Percentiles rank a stretch among this genome's conserved stretches.
Conservation (phyloP, 2,888 invertebrate species). For the Drosophila pegasa region DNA sequence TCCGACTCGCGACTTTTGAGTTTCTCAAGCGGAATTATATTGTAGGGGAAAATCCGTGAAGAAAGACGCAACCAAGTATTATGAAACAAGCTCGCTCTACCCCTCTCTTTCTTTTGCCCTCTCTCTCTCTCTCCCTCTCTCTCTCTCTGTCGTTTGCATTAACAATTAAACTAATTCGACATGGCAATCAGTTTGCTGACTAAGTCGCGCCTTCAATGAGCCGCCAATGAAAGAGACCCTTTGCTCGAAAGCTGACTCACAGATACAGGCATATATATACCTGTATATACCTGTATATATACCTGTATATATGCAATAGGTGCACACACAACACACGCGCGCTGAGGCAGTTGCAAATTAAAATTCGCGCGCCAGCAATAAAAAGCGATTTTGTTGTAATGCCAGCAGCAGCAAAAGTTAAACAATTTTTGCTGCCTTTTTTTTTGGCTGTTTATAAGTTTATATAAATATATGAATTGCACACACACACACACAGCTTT, state of each 20-base stretch:
- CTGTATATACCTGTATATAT: slow-evolving; percentile 4
- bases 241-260: slow-evolving; percentile 41
- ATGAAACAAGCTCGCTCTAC: slow-evolving; percentile 53
- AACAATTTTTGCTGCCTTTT: slow-evolving; percentile 29
- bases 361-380: slow-evolving; percentile 68
- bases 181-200: slow-evolving; percentile 68
- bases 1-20: slow-evolving; percentile 26
- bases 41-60: slow-evolving; percentile 81
- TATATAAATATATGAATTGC: slow-evolving; percentile 43
- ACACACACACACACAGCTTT: background rate
- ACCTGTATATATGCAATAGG: slow-evolving; percentile 25
- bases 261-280: slow-evolving; percentile 29
- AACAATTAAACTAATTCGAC: slow-evolving; percentile 77
- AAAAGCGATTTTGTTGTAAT: slow-evolving; percentile 70
- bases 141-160: slow-evolving; percentile 52
- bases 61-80: slow-evolving; percentile 70
- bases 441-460: slow-evolving; percentile 31
- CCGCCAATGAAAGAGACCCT: slow-evolving; percentile 51
- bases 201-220: slow-evolving; percentile 44
- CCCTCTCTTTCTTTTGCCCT: slow-evolving; percentile 7
- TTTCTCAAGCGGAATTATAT: slow-evolving; percentile 75
- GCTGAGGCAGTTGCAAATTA: slow-evolving; percentile 60
- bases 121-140: background rate
- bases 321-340: slow-evolving; percentile 34
- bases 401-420: slow-evolving; percentile 47